Percentiles rank a stretch among this genome's conserved stretches.
Conservation (phyloP, 2,797 vertebrate genomes). For the Phrynocephalus forsythii region DNA sequence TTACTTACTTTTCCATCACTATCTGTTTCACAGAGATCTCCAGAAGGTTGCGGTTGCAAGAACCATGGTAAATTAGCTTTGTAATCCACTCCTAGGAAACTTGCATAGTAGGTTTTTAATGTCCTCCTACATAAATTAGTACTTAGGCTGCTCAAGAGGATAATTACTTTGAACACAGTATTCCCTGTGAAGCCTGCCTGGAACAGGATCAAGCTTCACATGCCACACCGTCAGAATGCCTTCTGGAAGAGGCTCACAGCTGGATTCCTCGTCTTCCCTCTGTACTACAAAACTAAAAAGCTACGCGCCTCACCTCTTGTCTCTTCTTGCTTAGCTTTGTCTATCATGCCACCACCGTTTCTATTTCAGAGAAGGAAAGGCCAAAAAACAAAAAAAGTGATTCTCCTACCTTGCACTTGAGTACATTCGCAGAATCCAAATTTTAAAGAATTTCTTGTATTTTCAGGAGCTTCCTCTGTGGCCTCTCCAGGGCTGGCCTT, state of each 20-base stretch:
- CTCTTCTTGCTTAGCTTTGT: slow-evolving; percentile 65
- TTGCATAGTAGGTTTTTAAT: slow-evolving; percentile 44
- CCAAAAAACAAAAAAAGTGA: slow-evolving; percentile 24
- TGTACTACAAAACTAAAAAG: slow-evolving; percentile 62
- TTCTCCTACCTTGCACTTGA: slow-evolving; percentile 53
- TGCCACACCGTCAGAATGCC: slow-evolving; percentile 46
- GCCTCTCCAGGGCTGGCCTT: slow-evolving; percentile 31
- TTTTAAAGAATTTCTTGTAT: slow-evolving; percentile 17
- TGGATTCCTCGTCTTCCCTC: slow-evolving; percentile 63
- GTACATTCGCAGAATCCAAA: slow-evolving; percentile 26
- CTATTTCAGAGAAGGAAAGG: slow-evolving; percentile 41
- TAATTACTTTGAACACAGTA: slow-evolving; percentile 70
- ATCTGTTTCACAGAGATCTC: slow-evolving; percentile 53
- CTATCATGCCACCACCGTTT: slow-evolving; percentile 46
- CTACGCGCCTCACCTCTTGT: slow-evolving; percentile 49
- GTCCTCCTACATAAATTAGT: slow-evolving; percentile 52
- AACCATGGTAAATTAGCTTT: slow-evolving; percentile 61
- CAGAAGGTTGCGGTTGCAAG: slow-evolving; percentile 51
- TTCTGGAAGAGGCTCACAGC: slow-evolving; percentile 67
- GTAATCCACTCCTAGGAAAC: slow-evolving; percentile 59
- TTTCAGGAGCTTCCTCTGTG: slow-evolving; percentile 9
- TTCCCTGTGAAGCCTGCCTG: slow-evolving; percentile 65
- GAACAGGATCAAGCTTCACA: slow-evolving; percentile 64
- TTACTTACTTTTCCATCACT: slow-evolving; percentile 7
- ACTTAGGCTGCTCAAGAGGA: slow-evolving; percentile 59